Evolutionary conservation across 2,797 vertebrate genomes (phyloP).

Genomic region (Pelodytes ibericus): DNA sequence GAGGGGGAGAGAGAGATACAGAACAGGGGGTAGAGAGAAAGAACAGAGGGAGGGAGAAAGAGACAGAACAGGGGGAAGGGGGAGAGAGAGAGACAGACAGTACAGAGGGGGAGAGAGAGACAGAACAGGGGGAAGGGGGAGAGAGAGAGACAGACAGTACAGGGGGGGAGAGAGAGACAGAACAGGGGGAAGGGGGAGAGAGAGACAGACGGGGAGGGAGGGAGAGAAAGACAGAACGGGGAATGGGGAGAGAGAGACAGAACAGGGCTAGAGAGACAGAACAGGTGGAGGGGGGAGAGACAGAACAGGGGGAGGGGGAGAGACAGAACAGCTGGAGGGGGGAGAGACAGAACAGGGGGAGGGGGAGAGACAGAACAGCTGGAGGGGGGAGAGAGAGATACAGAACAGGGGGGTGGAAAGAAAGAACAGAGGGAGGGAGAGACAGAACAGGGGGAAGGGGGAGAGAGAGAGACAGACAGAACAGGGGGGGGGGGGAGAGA

Average conservation of each 20-base stretch:
- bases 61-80: no score
- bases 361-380: not conserved
- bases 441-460: not conserved
- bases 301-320: not conserved
- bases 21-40: no score
- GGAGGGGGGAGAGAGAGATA: no score
- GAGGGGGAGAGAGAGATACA: no score
- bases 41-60: no score
- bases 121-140: not conserved
- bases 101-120: not conserved
- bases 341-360: no score
- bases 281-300: not conserved
- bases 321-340: not conserved
- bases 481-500: not conserved
- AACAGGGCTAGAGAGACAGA: not conserved
- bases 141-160: not conserved
- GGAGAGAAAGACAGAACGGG: not conserved
- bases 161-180: not conserved
- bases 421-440: no score
- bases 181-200: not conserved
- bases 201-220: not conserved
- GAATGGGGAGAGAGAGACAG: not conserved
- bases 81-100: no score
- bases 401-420: not conserved
- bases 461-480: not conserved